Base-by-base conservation (phyloP, 2,888 invertebrate species). In the Drosophila koepferae region DNA sequence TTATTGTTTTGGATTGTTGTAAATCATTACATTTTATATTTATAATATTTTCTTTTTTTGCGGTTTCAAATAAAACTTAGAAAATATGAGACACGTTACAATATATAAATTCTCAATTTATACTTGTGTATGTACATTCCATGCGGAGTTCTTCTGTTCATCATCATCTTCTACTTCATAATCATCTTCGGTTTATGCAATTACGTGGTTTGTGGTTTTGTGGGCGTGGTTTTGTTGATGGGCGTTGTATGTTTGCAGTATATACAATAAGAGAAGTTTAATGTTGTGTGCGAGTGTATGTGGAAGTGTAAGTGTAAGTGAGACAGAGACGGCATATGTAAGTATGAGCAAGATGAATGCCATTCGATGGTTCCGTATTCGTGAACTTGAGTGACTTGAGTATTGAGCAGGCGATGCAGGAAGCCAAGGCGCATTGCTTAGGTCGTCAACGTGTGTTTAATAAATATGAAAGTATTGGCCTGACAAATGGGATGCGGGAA, bases 21-120 rank as follows among this genome's bases (percentile, higher is more conserved):
- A 90, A 91, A 91, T 92, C 83, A 89, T 91, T 91, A 92, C 83
- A 91, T 86, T 90, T 88, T 91, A 89, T 92, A 90, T 91, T 91
- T 87, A 91, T 91, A 90, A 90, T 90, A 86, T 86, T 77, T 81
- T 90, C 82, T 80, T 86, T 28, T 28, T 28, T 28, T 28, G 3
- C 89, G 86, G 83, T 85, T 82, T 34, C 10, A 80, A 67, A 82
- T 91, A 84, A 54, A 28, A 80, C 90, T 90, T 90, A 43, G 18
- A 46, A 16, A 78, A 73, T 78, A 86, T 74, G 66, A 65, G 72
- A 75, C 76, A 72, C 75, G 66, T 77, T 80, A 54, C 80, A 67
- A 80, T 51, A 67, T 77, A 77, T 77, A 77, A 77, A 80, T 81
- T 71, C 63, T 55, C 58, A 61, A 80, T 67, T 72, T 75, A 80